Base-by-base conservation (phyloP, 2,113 vertebrate genomes). In the Mungos mungo region DNA sequence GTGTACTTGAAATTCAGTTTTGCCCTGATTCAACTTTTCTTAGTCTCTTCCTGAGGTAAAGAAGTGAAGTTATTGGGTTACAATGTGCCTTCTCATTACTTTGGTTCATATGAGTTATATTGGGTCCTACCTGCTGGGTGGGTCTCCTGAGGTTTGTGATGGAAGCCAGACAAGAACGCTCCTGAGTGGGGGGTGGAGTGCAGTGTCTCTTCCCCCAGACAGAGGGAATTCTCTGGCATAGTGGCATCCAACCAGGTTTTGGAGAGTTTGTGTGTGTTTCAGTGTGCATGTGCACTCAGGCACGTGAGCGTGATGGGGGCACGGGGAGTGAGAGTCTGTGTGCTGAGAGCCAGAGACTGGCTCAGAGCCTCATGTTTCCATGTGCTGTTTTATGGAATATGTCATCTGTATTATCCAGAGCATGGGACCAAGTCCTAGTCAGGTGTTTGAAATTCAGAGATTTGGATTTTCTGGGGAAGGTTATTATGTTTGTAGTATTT, bases 1-100 rank as follows among this genome's bases (percentile, higher is more conserved):
- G 19, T 85, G 4, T 45, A 81, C 41, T 65, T 86, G 68, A 93
- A 93, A 74, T 94, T 88, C 69, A 54, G 19, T n/a, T 79, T 93
- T 68, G 21, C 18, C 52, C 21, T 71, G 21, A 5, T 45, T 68
- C 57, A 77, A 13, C n/a, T 29, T 47, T 27, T 52, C 27, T 47
- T 90, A 57, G 10, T 60, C 11, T 50, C 66, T 86, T 83, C 5
- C 69, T 45, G 60, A 71, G 33, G 31, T 86, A 41, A 16, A 29
- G 47, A 93, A 66, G 31, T 25, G 54, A 82, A 15, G 45, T 35
- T 0, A 23, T 69, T 88, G 33, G 54, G 13, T 85, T 41, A 81
- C 9, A 47, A 41, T 65, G 60, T 60, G 33, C 9, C 45, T 91
- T 89, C 65, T 69, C 25, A 29, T 69, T 23, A 38, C 14, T 16